Evolutionary conservation across 2,888 invertebrate species (phyloP), one percentile per base, ranked within the genome.

Genomic region (Caradrina clavipalpis): DNA sequence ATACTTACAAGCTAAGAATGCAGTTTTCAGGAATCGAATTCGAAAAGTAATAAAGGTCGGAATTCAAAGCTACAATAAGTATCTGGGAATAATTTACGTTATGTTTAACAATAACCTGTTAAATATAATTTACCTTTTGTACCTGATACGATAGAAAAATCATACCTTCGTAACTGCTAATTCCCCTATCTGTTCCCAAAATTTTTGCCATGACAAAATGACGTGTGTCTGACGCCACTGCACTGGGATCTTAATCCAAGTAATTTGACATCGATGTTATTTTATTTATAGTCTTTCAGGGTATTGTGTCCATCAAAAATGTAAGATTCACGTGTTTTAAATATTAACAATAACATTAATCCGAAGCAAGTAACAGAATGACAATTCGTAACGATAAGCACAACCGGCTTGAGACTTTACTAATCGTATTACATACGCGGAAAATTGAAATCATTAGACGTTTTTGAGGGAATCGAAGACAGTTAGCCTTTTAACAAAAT

Each of bases 321-420:
- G 21, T 70, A 55, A 69, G 54, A 58, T 49, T 67, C 57, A 64
- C 57, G 26, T 75, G 21, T 66, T 70, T 47, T 55, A 53, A 22
- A 54, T 71, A 57, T 69, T 63, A 79, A 71, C 58, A 70, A 69
- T 62, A 73, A 59, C 31, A 57, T 65, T 55, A 63, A 47, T 45
- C 15, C n/a, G 26, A 69, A 80, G 70, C 71, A 61, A 72, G 19
- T 55, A 53, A 77, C 62, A 62, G 10, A 81, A 66, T 39, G 21
- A 60, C 42, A 60, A 49, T 55, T 66, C 21, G 50, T 82, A 54
- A 83, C 63, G 57, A 61, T 71, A 78, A 83, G 73, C 75, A 80
- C 78, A 83, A 80, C 83, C 82, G 76, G 72, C 63, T 50, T 76
- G 80, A 81, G 69, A 79, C 51, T 70, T 67, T 47, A 58, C 59